These are phyloP conservation scores for Columba janthina DNA, from an alignment of 2,113 vertebrate genomes.

Conservation along the genomic window DNA sequence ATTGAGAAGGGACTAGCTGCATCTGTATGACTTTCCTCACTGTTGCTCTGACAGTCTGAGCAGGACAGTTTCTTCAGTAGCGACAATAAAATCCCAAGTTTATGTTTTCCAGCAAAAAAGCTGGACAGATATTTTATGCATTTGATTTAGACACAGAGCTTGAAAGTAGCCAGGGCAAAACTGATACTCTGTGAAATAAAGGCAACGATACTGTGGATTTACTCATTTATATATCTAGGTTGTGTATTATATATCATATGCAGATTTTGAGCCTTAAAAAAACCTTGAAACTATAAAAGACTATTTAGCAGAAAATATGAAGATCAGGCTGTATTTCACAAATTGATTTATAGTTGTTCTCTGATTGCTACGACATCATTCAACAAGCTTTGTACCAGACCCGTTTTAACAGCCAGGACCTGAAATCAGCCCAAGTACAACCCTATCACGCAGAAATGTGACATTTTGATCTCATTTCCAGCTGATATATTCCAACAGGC, in stretches of 20 bases:
- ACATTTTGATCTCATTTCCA: slow-evolving; percentile 40
- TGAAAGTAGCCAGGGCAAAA: neutral
- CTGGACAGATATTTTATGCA: neutral
- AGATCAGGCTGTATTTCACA: neutral
- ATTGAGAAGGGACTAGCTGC: neutral
- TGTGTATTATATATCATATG: neutral
- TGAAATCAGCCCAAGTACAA: slow-evolving; percentile 4
- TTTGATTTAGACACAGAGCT: neutral
- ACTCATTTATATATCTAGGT: neutral
- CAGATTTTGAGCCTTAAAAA: neutral
- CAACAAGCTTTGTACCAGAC: neutral
- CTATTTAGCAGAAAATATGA: neutral
- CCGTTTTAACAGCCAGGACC: neutral
- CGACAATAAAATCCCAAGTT: neutral
- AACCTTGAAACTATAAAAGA: neutral
- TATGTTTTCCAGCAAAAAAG: neutral
- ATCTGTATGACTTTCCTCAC: neutral
- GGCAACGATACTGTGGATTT: neutral
- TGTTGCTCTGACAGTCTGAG: neutral
- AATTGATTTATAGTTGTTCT: neutral
- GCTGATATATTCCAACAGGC: neutral
- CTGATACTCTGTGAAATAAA: neutral
- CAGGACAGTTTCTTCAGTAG: neutral
- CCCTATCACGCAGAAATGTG: neutral
- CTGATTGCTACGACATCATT: neutral